These are phyloP conservation scores for Orestias chungarensis DNA, from an alignment of 2,797 vertebrate species.

Conservation along the genomic window DNA sequence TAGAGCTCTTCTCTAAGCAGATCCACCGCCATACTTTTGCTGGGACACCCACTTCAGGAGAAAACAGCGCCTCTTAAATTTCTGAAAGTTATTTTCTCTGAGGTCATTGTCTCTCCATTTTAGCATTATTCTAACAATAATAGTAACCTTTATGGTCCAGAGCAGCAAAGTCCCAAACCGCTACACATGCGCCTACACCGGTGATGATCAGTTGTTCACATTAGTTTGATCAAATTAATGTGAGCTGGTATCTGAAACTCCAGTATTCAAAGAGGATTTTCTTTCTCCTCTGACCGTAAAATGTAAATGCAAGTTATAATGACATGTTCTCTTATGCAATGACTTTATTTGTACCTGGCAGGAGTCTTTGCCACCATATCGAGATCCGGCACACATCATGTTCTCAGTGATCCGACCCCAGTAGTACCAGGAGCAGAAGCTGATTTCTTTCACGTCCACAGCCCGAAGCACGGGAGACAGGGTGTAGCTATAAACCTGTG, in stretches of 20 bases:
- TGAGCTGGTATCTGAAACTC: background rate
- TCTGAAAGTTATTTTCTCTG: background rate
- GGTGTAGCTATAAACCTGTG: constrained; percentile 59
- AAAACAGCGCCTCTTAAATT: too few species aligned
- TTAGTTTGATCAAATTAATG: background rate
- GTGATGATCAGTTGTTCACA: background rate
- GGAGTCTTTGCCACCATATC: constrained; percentile 78
- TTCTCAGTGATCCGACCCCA: constrained; percentile 68
- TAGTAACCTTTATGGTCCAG: background rate
- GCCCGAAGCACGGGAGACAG: constrained; percentile 77
- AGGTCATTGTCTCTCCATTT: background rate
- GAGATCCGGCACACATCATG: constrained; percentile 81
- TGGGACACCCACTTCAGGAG: too few species aligned
- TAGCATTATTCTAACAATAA: background rate
- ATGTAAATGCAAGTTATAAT: background rate
- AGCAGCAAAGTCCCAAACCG: background rate
- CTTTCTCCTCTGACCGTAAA: background rate
- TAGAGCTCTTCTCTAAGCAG: background rate
- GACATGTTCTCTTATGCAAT: background rate
- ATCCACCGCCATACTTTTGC: too few species aligned
- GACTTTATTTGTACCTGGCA: constrained; percentile 75
- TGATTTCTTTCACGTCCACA: constrained; percentile 68
- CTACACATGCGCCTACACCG: rapidly evolving
- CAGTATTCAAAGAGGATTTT: background rate
- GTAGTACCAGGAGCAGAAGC: constrained; percentile 69